Evolutionary conservation across 2,113 vertebrate species (phyloP), one percentile per base, ranked within the genome.

Genomic region (Seriola rivoliana): DNA sequence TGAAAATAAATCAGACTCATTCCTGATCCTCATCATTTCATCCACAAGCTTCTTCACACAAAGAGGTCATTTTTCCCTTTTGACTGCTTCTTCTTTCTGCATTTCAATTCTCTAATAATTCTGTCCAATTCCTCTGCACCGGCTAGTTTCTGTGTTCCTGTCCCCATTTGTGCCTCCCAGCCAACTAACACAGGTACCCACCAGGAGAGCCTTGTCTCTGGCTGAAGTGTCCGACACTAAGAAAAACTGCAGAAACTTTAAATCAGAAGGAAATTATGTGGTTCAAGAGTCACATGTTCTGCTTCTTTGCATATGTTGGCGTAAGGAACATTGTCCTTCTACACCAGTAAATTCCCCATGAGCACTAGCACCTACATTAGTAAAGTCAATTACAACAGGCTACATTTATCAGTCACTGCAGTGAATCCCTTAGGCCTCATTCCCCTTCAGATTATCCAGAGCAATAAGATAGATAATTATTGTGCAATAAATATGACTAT

Each of bases 91-190:
- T 10, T 52, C 16, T 64, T 19, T 74, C 13, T 74, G 11, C 44
- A 63, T 58, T 52, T 74, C 8, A 40, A 16, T 42, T 55, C 14
- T 50, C 4, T 50, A n/a, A 73, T 36, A 66, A 10, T 66, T 74
- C 32, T n/a, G 2, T 10, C 6, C 29, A 40, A 59, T 40, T 55
- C n/a, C 17, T 58, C 11, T 34, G 58, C n/a, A 73, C 38, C 21
- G 19, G 48, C 59, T 71, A 3, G 29, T 73, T n/a, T 73, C 17
- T 52, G 16, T 40, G 17, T 46, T 52, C 19, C 12, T 2, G 50
- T 52, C 50, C 19, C 3, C 50, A 9, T 52, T 52, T 52, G 1
- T 3, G 23, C 9, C 52, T 55, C 21, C 7, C 52, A 55, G 8
- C 14, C 42, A 14, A 23, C 29, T 23, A 44, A 19, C 36, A 63